Percentiles rank a stretch among this genome's conserved stretches.
These are phyloP conservation scores for Rhinichthys klamathensis DNA, from an alignment of 2,113 vertebrate species.

Conservation along the genomic window DNA sequence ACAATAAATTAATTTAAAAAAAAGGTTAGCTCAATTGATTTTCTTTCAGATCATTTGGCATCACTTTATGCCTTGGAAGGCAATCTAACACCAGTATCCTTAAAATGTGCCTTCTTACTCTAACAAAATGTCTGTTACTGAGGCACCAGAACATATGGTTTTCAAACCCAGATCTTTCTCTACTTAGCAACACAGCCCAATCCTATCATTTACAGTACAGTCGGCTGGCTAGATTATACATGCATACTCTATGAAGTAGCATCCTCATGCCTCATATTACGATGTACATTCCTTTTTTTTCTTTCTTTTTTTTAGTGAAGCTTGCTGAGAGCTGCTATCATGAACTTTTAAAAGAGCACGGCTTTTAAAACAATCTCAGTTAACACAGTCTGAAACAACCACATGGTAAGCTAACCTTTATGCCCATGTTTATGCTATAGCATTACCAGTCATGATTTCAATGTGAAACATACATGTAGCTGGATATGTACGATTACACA, in stretches of 20 bases:
- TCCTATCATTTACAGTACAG: neutral
- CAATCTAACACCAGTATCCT: neutral
- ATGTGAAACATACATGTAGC: neutral
- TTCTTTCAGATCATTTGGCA: conserved; percentile 7
- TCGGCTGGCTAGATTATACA: neutral
- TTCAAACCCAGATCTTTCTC: neutral
- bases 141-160: neutral
- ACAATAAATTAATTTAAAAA: neutral
- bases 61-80: neutral
- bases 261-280: neutral
- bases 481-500: neutral
- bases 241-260: neutral
- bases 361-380: neutral
- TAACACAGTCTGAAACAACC: conserved; percentile 16
- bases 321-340: neutral
- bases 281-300: neutral
- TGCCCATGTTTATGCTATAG: neutral
- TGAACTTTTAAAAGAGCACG: conserved; percentile 2
- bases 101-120: neutral
- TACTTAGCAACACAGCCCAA: neutral
- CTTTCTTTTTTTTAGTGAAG: neutral
- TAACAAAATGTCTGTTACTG: neutral
- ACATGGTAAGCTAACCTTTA: conserved; percentile 1
- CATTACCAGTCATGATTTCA: conserved; percentile 3
- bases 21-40: neutral